phyloP scores from a whole-genome alignment of 2,113 vertebrate genomes.

The Hystrix cristata region DNA sequence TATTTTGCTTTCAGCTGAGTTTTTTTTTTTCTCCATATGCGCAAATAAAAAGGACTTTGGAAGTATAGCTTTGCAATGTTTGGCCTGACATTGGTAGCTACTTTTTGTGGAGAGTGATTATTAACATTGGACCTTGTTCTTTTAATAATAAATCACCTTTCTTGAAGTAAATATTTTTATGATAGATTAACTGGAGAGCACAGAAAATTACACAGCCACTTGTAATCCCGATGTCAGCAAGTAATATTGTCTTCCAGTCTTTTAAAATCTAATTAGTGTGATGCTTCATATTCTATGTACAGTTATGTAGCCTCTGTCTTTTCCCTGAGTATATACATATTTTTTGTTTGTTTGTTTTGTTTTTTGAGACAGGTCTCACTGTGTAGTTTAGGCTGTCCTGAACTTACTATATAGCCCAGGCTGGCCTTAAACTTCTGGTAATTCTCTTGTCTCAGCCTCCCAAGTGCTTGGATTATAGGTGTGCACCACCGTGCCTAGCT shows the following conservation, averaged over 20 bases:
- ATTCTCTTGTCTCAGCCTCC: neutral
- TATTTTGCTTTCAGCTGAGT: constrained; percentile 26
- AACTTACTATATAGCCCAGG: too few relatives aligned
- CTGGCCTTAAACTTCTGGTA: too few relatives aligned
- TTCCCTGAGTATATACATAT: neutral
- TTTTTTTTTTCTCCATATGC: neutral
- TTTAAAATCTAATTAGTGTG: neutral
- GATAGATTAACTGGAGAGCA: constrained; percentile 42
- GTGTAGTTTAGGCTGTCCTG: too few relatives aligned
- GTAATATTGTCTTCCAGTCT: neutral
- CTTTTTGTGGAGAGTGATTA: constrained; percentile 21
- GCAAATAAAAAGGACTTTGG: constrained; percentile 12
- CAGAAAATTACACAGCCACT: neutral
- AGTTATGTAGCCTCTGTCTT: neutral
- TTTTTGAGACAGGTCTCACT: too few relatives aligned
- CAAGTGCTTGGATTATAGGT: neutral
- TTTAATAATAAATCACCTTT: constrained; percentile 49
- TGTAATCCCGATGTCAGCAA: neutral
- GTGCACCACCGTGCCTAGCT: neutral
- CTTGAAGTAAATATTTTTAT: constrained; percentile 29
- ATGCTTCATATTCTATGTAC: neutral
- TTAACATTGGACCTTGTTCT: constrained; percentile 1
- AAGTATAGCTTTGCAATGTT: neutral
- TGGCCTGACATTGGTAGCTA: neutral
- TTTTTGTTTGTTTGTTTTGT: too few relatives aligned